Evolutionary conservation across 2,888 invertebrate genomes (phyloP).

Genomic region (Limnephilus lunatus): DNA sequence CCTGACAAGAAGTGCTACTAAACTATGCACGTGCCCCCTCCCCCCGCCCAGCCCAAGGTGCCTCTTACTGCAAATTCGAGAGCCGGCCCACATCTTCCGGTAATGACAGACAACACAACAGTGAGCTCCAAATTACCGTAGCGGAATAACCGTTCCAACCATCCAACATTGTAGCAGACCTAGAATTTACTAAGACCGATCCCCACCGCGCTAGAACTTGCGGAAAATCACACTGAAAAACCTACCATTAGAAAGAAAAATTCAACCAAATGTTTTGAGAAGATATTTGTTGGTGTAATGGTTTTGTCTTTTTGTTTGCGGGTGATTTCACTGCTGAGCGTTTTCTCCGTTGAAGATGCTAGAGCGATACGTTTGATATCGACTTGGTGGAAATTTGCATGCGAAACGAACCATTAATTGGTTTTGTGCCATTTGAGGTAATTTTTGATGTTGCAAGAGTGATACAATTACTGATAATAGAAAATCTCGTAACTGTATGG

Average conservation of each 20-base stretch:
- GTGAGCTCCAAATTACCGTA: slow-evolving; percentile 27
- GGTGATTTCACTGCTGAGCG: not conserved
- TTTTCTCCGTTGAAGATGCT: not conserved
- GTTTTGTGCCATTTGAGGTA: slow-evolving; percentile 57
- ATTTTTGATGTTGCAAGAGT: slow-evolving; percentile 44
- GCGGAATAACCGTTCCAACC: slow-evolving; percentile 39
- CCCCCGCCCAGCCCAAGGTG: slow-evolving; percentile 27
- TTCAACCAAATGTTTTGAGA: not conserved
- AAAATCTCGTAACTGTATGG: slow-evolving; percentile 2
- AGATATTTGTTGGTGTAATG: not conserved
- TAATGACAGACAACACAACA: slow-evolving; percentile 56
- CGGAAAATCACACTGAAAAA: not conserved
- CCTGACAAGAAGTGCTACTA: slow-evolving; percentile 10
- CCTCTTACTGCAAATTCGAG: slow-evolving; percentile 56
- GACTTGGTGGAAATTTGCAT: slow-evolving; percentile 56
- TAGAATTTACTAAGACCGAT: slow-evolving; percentile 40
- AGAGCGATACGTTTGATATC: slow-evolving; percentile 49
- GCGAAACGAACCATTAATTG: slow-evolving; percentile 58
- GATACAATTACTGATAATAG: slow-evolving; percentile 35
- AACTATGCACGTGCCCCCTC: not conserved
- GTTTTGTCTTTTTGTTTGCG: not conserved
- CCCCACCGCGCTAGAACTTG: not conserved
- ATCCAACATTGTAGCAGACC: slow-evolving; percentile 28
- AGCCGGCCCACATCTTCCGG: slow-evolving; percentile 47
- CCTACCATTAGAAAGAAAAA: not conserved